Base-by-base conservation (phyloP, 2,113 vertebrate species). In the Toxotes chatareus region DNA sequence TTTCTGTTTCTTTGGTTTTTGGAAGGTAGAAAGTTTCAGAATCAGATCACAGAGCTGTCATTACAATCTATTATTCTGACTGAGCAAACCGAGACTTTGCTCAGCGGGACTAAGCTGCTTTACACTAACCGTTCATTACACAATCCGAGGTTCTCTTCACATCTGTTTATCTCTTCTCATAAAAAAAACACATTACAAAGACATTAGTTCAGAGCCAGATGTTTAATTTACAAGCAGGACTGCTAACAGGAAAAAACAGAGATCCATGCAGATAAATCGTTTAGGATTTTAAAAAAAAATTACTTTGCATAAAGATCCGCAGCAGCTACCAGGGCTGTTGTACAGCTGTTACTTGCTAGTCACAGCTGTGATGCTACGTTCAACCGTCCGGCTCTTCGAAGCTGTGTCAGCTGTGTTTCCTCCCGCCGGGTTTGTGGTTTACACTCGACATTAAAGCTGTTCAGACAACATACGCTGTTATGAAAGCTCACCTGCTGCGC, bases 311-410 rank as follows among this genome's bases (percentile, higher is more conserved):
- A 27, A 36, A 44, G 31, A 8, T 27, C 47, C 2, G 61, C 31
- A 53, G 79, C 64, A 14, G 55, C 11, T 21, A 7, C 8, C 4
- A 3, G 69, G 32, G 31, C 64, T 59, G 8, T 12, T 59, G 55
- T 84, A 59, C 88, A 90, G 76, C 80, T 89, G 82, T 70, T 68
- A 49, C 4, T 7, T 63, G 62, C 27, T 27, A 27, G 27, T 27
- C 27, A 27, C 60, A 76, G 61, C 86, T 47, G 55, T 44, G 63
- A 57, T 73, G 68, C 73, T 73, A 59, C 11, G 8, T 71, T 13
- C 34, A 38, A 49, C 46, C 56, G 63, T 16, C 32, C 75, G 36
- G 49, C 49, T 47, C 63, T 0, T 9, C 5, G 19, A 5, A 66
- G 16, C 19, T 9, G 16, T 49, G 66, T 70, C 57, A 21, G 3